A percentile compares a stretch with the other conserved stretches of the same genome.
Conservation (phyloP, 64 coral and sea anemone species). For the Cladopsammia gracilis region DNA sequence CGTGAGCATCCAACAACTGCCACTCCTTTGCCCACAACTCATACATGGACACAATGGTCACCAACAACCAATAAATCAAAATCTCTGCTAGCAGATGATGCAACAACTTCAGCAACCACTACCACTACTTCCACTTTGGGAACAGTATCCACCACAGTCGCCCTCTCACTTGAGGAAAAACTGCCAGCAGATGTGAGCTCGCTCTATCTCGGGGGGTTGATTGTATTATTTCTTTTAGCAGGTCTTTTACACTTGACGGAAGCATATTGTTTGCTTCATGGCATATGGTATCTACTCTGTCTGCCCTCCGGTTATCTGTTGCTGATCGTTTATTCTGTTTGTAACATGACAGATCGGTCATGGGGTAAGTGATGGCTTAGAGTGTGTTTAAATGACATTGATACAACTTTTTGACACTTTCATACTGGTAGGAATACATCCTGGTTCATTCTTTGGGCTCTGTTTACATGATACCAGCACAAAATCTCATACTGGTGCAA, state of each 20-base stretch:
- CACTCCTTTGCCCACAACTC: not conserved
- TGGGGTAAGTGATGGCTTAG: conserved; percentile 77
- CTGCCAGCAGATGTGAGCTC: conserved; percentile 73
- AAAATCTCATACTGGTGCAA: too few relatives aligned
- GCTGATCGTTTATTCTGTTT: conserved; percentile 90
- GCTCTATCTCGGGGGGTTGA: conserved; percentile 73
- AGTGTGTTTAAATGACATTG: not conserved
- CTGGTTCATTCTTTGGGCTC: too few relatives aligned
- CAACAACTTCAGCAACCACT: not conserved
- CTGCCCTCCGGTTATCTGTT: conserved; percentile 94
- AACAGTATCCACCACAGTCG: not conserved
- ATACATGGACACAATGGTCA: not conserved
- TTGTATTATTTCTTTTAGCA: conserved; percentile 74
- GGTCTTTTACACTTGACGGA: conserved; percentile 81
- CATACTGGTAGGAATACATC: too few relatives aligned
- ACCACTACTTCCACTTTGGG: not conserved
- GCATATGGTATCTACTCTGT: conserved; percentile 92
- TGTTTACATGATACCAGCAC: too few relatives aligned
- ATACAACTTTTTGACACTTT: too few relatives aligned
- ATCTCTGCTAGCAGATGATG: too few relatives aligned
- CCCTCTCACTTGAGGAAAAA: not conserved
- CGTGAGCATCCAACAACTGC: not conserved
- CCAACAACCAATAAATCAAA: too few relatives aligned
- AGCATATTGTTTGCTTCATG: conserved; percentile 76
- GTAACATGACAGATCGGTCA: conserved; percentile 93